Evolutionary conservation across 2,888 invertebrate genomes (phyloP).

Genomic region (Villa cingulata): DNA sequence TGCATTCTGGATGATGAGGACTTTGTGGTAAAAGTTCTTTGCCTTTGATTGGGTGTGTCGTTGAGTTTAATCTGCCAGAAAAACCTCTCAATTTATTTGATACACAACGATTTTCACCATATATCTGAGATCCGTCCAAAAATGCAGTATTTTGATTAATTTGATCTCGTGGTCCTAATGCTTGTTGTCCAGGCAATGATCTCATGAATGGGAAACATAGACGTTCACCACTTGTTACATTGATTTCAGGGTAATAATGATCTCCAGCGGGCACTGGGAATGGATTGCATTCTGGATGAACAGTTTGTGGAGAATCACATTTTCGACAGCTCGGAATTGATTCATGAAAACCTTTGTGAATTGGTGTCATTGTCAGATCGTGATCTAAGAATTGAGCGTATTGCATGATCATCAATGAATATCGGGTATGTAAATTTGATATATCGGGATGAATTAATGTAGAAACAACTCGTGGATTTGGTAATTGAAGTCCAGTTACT

Average conservation of each 20-base stretch:
- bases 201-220: conserved; percentile 91
- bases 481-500: conserved; percentile 61
- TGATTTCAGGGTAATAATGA: conserved; percentile 77
- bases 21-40: conserved; percentile 70
- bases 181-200: conserved; percentile 81
- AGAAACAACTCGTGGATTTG: conserved; percentile 75
- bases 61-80: conserved; percentile 70
- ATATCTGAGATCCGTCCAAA: conserved; percentile 74
- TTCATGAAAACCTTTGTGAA: conserved; percentile 80
- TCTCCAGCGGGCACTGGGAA: conserved; percentile 81
- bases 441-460: conserved; percentile 84
- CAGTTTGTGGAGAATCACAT: conserved; percentile 74
- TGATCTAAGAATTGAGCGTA: conserved; percentile 90
- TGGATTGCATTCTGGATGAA: conserved; percentile 89
- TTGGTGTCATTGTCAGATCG: conserved; percentile 87
- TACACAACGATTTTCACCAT: conserved; percentile 79
- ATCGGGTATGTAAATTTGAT: conserved; percentile 73
- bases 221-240: conserved; percentile 66
- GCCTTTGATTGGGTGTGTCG: conserved; percentile 55
- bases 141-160: conserved; percentile 88
- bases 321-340: conserved; percentile 80
- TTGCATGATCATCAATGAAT: conserved; percentile 89
- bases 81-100: conserved; percentile 61
- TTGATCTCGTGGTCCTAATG: conserved; percentile 79
- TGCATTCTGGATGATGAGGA: conserved; percentile 73